Percentiles rank a stretch among this genome's conserved stretches.
phyloP scores from a whole-genome alignment of 2,797 vertebrate species.

The Carcharodon carcharias region DNA sequence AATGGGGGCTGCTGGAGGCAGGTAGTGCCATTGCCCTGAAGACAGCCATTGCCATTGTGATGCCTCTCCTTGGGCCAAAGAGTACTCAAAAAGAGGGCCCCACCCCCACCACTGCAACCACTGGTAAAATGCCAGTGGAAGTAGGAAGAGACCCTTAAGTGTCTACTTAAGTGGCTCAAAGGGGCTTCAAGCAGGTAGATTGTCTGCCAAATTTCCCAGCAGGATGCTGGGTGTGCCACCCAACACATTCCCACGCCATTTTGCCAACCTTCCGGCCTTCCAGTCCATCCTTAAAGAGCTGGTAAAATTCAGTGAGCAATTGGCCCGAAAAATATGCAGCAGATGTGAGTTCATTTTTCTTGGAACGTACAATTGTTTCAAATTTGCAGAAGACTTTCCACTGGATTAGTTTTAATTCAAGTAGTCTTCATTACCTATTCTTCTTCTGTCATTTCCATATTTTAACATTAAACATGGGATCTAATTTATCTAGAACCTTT shows the following conservation, averaged over 20 bases:
- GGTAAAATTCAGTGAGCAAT: neutral
- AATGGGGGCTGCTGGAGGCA: neutral
- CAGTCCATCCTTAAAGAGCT: neutral
- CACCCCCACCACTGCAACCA: neutral
- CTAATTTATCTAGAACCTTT: neutral
- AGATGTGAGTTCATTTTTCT: neutral
- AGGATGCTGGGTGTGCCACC: neutral
- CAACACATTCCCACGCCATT: neutral
- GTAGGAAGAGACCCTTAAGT: neutral
- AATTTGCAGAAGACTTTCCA: neutral
- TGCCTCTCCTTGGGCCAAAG: neutral
- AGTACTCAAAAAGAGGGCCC: neutral
- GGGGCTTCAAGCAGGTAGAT: too few relatives aligned
- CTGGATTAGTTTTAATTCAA: neutral
- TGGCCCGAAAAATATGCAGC: slow-evolving; percentile 4
- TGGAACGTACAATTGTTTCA: neutral
- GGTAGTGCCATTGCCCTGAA: neutral
- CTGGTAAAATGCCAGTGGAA: neutral
- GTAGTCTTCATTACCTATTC: neutral
- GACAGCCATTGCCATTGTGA: neutral
- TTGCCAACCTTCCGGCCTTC: neutral
- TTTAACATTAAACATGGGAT: neutral
- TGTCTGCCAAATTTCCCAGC: neutral
- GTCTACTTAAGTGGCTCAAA: neutral
- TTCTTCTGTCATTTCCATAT: neutral